These are phyloP conservation scores for Papilio polytes DNA, from an alignment of 1,140 invertebrate species.

Conservation along the genomic window DNA sequence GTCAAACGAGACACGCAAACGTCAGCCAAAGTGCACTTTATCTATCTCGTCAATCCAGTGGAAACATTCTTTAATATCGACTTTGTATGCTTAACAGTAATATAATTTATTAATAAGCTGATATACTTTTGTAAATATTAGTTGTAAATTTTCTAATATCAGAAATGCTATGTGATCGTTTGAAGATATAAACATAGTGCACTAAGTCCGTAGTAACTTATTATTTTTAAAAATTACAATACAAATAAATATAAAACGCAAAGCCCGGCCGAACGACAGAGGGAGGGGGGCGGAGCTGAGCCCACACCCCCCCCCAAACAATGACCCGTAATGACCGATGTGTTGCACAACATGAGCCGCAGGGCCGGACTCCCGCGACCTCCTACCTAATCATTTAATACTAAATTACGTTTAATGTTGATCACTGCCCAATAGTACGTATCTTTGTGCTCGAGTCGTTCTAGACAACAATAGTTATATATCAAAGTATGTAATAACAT, in stretches of 20 bases:
- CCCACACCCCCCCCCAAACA: slow-evolving; percentile 66
- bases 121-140: slow-evolving; percentile 33
- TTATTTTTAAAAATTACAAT: slow-evolving; percentile 74
- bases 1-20: slow-evolving; percentile 63
- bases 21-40: slow-evolving; percentile 26
- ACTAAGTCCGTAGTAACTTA: slow-evolving; percentile 65
- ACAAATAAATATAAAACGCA: slow-evolving; percentile 76
- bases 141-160: slow-evolving; percentile 41
- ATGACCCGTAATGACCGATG: slow-evolving; percentile 77
- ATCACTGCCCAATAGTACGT: slow-evolving; percentile 84
- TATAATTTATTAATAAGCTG: not conserved
- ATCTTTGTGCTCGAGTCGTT: slow-evolving; percentile 81
- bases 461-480: slow-evolving; percentile 75
- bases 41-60: not conserved
- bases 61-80: not conserved
- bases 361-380: slow-evolving; percentile 67
- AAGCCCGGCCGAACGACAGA: slow-evolving; percentile 59
- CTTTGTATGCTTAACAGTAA: not conserved
- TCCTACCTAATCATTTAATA: slow-evolving; percentile 78
- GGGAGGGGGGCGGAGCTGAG: slow-evolving; percentile 61
- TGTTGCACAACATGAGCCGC: slow-evolving; percentile 73
- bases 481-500: slow-evolving; percentile 66
- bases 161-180: not conserved
- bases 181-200: slow-evolving; percentile 48
- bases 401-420: slow-evolving; percentile 83